Evolutionary conservation across 2,888 invertebrate genomes (phyloP).

Genomic region (Tachina grossa): DNA sequence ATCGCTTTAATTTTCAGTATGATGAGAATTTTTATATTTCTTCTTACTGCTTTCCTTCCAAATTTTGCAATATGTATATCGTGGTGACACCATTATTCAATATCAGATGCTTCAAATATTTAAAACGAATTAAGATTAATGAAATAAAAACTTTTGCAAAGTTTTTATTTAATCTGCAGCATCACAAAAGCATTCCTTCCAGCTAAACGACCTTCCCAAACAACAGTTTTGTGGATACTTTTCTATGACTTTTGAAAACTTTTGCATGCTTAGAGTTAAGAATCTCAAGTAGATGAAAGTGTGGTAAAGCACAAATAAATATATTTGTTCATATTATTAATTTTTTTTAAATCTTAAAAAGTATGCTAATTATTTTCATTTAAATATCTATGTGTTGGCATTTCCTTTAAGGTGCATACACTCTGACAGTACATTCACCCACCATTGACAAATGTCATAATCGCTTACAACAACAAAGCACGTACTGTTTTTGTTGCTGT

Average conservation of each 20-base stretch:
- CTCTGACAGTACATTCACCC: too few species aligned
- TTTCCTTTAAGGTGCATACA: too few species aligned
- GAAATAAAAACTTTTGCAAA: constrained; percentile 14
- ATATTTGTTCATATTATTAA: background rate
- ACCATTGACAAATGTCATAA: too few species aligned
- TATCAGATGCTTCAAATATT: background rate
- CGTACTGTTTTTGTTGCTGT: too few species aligned
- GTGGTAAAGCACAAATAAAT: constrained; percentile 28
- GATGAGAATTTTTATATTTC: background rate
- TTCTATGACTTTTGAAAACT: constrained; percentile 34
- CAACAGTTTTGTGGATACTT: constrained; percentile 13
- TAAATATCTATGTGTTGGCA: too few species aligned
- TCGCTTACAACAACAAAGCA: too few species aligned
- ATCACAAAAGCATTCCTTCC: background rate
- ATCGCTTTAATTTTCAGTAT: background rate
- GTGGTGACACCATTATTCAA: constrained; percentile 39
- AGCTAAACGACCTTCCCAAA: constrained; percentile 17
- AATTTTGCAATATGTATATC: constrained; percentile 10
- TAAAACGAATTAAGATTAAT: constrained; percentile 1
- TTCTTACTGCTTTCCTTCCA: background rate
- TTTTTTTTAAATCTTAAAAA: background rate
- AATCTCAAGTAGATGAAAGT: constrained; percentile 19
- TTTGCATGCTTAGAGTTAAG: constrained; percentile 23
- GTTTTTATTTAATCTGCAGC: constrained; percentile 15
- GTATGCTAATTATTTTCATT: background rate